These are phyloP conservation scores for Spatulosminthurus flaviceps DNA, from an alignment of 2,888 invertebrate genomes.

Conservation along the genomic window DNA sequence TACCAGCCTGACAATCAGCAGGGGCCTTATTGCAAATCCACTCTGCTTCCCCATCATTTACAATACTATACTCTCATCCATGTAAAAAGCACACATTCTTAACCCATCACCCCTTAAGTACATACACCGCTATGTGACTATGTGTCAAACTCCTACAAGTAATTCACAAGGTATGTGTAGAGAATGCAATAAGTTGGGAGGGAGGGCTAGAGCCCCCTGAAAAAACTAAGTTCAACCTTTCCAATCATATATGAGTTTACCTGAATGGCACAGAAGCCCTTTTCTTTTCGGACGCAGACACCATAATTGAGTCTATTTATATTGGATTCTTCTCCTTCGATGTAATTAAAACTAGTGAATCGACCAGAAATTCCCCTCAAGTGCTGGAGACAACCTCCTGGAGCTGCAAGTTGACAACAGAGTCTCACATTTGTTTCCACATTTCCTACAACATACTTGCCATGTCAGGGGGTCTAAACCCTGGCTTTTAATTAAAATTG, in stretches of 20 bases:
- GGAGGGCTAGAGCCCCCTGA: background rate
- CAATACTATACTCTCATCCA: background rate
- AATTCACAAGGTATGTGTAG: background rate
- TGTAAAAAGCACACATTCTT: background rate
- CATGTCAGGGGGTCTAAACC: background rate
- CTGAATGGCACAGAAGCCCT: conserved; percentile 62
- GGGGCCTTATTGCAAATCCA: background rate
- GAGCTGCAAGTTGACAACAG: conserved; percentile 41
- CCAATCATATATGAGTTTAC: conserved; percentile 23
- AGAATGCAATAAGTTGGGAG: background rate
- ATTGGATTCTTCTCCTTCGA: conserved; percentile 54
- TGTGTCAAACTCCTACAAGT: conserved; percentile 7
- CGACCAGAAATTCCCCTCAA: conserved; percentile 56
- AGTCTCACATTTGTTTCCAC: background rate
- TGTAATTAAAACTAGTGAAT: conserved; percentile 60
- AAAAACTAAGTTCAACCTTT: too few species aligned
- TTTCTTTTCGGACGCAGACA: conserved; percentile 60
- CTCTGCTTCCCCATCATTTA: background rate
- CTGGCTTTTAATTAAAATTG: conserved; percentile 31
- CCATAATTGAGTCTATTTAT: conserved; percentile 61
- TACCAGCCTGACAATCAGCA: background rate
- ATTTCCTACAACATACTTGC: conserved; percentile 1
- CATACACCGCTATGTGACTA: too few species aligned
- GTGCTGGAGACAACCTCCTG: conserved; percentile 40
- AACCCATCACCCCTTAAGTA: too few species aligned